Evolutionary conservation across 2,888 invertebrate genomes (phyloP).

Genomic region (Pyrrhosoma nymphula): DNA sequence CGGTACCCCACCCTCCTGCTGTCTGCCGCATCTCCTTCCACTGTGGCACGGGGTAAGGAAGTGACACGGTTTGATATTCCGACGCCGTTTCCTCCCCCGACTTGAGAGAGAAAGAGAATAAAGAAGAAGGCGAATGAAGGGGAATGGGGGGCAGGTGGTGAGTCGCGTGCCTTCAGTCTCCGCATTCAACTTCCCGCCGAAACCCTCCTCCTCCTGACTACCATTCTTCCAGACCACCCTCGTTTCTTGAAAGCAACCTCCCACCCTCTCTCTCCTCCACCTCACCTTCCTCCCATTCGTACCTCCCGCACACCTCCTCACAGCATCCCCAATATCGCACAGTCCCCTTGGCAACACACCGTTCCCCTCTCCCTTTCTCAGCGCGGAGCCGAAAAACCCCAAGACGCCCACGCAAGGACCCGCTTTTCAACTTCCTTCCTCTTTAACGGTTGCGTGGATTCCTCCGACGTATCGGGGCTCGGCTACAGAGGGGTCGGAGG

Average conservation of each 20-base stretch:
- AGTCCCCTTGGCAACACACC: neutral
- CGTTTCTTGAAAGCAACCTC: neutral
- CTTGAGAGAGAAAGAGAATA: neutral
- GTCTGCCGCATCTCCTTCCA: neutral
- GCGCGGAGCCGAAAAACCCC: neutral
- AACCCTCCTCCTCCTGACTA: neutral
- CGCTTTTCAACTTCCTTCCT: constrained; percentile 28
- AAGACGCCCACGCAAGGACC: neutral
- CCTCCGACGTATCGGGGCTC: neutral
- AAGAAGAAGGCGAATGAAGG: neutral
- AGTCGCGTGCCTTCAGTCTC: neutral
- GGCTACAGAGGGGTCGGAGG: neutral
- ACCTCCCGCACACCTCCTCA: neutral
- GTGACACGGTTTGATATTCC: constrained; percentile 28
- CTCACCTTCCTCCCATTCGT: neutral
- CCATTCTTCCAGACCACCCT: neutral
- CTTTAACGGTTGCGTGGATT: constrained; percentile 21
- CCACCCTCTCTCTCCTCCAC: neutral
- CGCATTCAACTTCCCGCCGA: neutral
- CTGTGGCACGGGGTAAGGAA: neutral
- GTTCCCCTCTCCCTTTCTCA: neutral
- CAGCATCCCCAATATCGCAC: neutral
- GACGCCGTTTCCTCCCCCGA: neutral
- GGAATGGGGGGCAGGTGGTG: neutral
- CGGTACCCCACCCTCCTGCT: neutral